phyloP scores from a whole-genome alignment of 2,113 vertebrate species.

The Chloebia gouldiae region DNA sequence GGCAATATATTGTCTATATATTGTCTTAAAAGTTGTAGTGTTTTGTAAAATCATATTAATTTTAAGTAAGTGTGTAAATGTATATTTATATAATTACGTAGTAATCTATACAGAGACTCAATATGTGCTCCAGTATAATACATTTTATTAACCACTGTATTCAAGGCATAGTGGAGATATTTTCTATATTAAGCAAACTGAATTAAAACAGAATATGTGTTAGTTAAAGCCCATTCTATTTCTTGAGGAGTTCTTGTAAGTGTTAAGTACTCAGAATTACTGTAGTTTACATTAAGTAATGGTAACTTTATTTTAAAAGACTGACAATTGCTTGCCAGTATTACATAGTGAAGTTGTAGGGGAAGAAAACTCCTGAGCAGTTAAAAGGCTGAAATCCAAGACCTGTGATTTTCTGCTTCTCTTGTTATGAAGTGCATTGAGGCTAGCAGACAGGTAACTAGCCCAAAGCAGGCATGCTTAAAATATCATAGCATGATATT shows the following conservation, averaged over 20 bases:
- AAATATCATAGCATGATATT: not conserved
- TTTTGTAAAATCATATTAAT: not conserved
- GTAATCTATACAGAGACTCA: not conserved
- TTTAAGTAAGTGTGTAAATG: not conserved
- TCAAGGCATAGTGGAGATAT: not conserved
- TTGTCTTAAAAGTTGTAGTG: not conserved
- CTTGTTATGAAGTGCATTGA: not conserved
- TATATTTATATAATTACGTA: not conserved
- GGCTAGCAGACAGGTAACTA: not conserved
- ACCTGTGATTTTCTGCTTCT: not conserved
- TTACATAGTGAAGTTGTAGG: not conserved
- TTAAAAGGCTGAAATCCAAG: not conserved
- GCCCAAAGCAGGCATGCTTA: not conserved
- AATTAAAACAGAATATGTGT: not conserved
- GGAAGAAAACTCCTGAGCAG: not conserved
- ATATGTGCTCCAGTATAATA: not conserved
- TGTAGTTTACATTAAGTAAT: not conserved
- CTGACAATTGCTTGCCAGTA: not conserved
- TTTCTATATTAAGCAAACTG: not conserved
- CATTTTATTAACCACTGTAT: not conserved
- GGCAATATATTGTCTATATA: not conserved
- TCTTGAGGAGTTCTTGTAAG: not conserved
- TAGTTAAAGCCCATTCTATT: not conserved
- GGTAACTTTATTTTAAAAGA: not conserved
- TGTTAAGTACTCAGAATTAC: not conserved